A percentile compares a stretch with the other conserved stretches of the same genome.
phyloP scores from a whole-genome alignment of 2,113 vertebrate genomes.

The Grus americana region DNA sequence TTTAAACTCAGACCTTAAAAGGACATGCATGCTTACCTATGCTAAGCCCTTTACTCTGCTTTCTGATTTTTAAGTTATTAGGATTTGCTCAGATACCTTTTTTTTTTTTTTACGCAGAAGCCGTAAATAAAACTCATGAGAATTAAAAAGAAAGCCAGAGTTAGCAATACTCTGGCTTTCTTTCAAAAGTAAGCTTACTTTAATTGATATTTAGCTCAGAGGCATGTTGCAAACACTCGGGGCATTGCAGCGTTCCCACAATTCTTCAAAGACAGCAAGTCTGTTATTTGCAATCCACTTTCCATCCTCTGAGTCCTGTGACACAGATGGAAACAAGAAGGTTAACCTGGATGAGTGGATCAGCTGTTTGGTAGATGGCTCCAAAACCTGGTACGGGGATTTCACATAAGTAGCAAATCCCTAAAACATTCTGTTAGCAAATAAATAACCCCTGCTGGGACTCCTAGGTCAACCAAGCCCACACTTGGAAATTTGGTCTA shows the following conservation, averaged over 20 bases:
- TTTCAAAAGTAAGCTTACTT: background rate
- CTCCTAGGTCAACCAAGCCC: background rate
- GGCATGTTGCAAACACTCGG: background rate
- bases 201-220: background rate
- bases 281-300: background rate
- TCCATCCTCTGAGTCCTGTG: constrained; percentile 68
- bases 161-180: background rate
- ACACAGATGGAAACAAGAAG: constrained; percentile 75
- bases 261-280: background rate
- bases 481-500: background rate
- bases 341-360: constrained; percentile 79
- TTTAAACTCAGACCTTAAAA: background rate
- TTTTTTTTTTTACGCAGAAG: background rate
- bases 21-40: background rate
- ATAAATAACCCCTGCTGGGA: background rate
- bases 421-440: background rate
- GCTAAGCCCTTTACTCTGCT: background rate
- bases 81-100: background rate
- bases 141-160: background rate
- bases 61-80: background rate
- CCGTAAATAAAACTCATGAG: background rate
- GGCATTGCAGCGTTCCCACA: background rate
- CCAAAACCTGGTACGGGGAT: constrained; percentile 69
- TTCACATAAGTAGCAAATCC: constrained; percentile 71
- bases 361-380: constrained; percentile 71